Base-by-base conservation (phyloP, 2,797 vertebrate species). In the Tauraco hartlaubi region DNA sequence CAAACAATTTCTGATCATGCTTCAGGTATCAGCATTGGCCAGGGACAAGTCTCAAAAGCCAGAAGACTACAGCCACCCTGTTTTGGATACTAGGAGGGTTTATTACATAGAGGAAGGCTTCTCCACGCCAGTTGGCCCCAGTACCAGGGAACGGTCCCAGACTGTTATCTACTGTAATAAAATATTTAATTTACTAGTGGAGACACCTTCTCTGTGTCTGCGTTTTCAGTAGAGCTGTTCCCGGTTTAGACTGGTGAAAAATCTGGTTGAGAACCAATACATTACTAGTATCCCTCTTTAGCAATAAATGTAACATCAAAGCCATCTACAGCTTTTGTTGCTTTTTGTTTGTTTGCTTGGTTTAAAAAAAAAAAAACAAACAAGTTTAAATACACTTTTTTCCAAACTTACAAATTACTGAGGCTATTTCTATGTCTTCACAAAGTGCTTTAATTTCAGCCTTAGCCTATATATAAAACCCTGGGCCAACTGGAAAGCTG, bases 101-200 rank as follows among this genome's bases (percentile, higher is more conserved):
- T 85, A 79, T 89, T 85, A 26, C 31, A 55, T 31, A 84, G 37
- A 54, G 61, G 44, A 61, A 68, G 29, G 13, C 21, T 88, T 72
- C 33, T 72, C 15, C 58, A 54, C 90, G 82, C 88, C 85, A 86
- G 26, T 55, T 95, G 82, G 81, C 73, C 77, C 84, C 39, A 18
- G 25, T 66, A 77, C 10, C 58, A 78, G 49, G 15, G 85, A 81
- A 72, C 51, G 80, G 62, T 88, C 85, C 79, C 79, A 95, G 69
- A 64, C 39, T 78, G 39, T 88, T 94, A 96, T 95, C 88, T 94
- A 91, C 62, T 62, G 88, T 85, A 94, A 91, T 90, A 78, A 95
- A 96, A 83, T 83, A 83, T 62, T 92, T 91, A 63, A 92, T 91
- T 95, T 92, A 55, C 37, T 77, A 54, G 18, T 51, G 23, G 81